A percentile compares a stretch with the other conserved stretches of the same genome.
Evolutionary conservation across 2,113 vertebrate genomes (phyloP).

Genomic region (Cisticola juncidis): DNA sequence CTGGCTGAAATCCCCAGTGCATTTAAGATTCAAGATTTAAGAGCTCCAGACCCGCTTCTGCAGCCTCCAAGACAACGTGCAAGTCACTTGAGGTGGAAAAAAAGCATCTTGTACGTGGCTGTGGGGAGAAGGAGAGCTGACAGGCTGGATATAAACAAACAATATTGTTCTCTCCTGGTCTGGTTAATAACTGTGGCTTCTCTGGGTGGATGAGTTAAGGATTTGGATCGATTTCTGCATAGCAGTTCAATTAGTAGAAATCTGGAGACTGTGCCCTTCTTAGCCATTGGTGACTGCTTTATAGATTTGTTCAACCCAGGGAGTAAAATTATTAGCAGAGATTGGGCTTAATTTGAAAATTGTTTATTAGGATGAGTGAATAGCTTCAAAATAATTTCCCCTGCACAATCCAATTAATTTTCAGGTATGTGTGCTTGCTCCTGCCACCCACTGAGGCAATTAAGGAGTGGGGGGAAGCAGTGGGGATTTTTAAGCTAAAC

Average conservation of each 20-base stretch:
- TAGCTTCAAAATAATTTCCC: conserved; percentile 59
- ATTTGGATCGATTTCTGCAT: conserved; percentile 38
- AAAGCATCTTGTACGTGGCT: not conserved
- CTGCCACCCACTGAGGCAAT: conserved; percentile 49
- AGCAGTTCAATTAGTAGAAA: conserved; percentile 45
- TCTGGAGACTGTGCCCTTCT: not conserved
- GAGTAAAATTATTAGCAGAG: conserved; percentile 54
- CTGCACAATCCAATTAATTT: conserved; percentile 61
- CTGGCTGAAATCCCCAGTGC: not conserved
- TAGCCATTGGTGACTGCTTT: conserved; percentile 3
- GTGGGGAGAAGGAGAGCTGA: not conserved
- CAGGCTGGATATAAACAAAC: not conserved
- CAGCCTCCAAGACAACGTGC: not conserved
- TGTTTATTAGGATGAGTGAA: conserved; percentile 64
- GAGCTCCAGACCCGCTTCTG: not conserved
- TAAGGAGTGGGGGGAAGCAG: not conserved
- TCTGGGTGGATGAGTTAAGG: not conserved
- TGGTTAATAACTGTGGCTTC: not conserved
- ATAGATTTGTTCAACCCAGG: conserved; percentile 59
- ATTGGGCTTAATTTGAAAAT: conserved; percentile 58
- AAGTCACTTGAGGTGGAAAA: not conserved
- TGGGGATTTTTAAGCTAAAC: not conserved
- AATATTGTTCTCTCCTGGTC: not conserved
- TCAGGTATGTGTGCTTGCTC: conserved; percentile 50
- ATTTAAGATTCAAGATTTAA: not conserved